Conservation (phyloP, 2,113 vertebrate species). For the Lathamus discolor region DNA sequence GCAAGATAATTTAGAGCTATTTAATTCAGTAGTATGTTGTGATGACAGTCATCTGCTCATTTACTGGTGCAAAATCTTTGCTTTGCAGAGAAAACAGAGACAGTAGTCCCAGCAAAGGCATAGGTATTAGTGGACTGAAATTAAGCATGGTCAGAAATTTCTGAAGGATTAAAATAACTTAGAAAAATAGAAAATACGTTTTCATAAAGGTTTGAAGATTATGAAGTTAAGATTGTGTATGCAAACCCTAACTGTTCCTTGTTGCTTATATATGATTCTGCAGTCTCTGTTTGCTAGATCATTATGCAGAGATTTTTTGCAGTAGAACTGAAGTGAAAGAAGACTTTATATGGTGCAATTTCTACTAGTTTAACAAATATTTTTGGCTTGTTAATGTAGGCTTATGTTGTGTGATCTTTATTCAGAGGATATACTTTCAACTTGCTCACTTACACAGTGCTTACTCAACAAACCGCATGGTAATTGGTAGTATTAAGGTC, state of each 20-base stretch:
- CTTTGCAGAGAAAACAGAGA: neutral
- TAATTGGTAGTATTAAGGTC: neutral
- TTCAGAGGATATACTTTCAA: neutral
- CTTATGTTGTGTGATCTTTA: constrained; percentile 20
- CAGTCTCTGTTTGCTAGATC: neutral
- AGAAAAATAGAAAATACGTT: neutral
- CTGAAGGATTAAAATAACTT: neutral
- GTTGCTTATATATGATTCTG: neutral
- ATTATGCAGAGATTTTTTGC: neutral
- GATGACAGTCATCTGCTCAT: neutral
- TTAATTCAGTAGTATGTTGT: neutral
- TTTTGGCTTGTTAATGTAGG: neutral
- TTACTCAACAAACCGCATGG: neutral
- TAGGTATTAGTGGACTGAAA: neutral
- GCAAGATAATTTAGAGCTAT: neutral
- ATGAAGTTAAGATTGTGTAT: neutral
- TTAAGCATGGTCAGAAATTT: neutral
- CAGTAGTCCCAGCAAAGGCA: neutral
- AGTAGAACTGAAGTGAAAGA: neutral
- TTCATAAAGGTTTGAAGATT: neutral
- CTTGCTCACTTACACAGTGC: neutral
- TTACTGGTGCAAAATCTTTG: neutral
- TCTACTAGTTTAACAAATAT: neutral
- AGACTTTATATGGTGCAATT: neutral
- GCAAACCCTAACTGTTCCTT: neutral